phyloP scores from a whole-genome alignment of 2,113 vertebrate species.

The Tapirus terrestris region DNA sequence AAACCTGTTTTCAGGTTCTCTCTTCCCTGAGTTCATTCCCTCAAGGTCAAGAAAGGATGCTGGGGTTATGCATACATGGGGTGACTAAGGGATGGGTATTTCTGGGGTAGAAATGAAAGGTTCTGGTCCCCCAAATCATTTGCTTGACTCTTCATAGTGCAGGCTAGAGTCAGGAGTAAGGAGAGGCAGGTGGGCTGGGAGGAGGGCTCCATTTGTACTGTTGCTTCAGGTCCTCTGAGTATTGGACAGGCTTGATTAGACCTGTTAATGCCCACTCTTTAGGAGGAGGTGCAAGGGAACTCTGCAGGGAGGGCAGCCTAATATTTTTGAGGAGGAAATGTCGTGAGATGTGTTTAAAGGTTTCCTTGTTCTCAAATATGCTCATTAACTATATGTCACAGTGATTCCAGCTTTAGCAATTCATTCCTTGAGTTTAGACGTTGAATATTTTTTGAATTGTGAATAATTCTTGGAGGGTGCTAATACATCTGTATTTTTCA shows the following conservation, averaged over 20 bases:
- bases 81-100: not conserved
- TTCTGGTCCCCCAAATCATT: not conserved
- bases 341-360: not conserved
- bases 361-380: not conserved
- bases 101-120: not conserved
- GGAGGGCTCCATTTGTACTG: not conserved
- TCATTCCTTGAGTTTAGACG: slow-evolving; percentile 20
- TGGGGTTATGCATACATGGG: accelerated
- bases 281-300: not conserved
- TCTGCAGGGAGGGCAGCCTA: not conserved
- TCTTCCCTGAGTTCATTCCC: not conserved
- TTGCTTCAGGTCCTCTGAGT: not conserved
- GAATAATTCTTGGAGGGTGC: not conserved
- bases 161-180: not conserved
- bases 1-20: not conserved
- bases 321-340: not conserved
- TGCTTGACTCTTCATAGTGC: not conserved
- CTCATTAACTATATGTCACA: not conserved
- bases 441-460: slow-evolving; percentile 2
- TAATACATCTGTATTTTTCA: not conserved
- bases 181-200: not conserved
- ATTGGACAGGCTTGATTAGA: not conserved
- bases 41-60: not conserved
- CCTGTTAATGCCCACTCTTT: not conserved
- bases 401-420: not conserved